phyloP scores from a whole-genome alignment of 2,888 invertebrate genomes.

The Pseudococcus longispinus region DNA sequence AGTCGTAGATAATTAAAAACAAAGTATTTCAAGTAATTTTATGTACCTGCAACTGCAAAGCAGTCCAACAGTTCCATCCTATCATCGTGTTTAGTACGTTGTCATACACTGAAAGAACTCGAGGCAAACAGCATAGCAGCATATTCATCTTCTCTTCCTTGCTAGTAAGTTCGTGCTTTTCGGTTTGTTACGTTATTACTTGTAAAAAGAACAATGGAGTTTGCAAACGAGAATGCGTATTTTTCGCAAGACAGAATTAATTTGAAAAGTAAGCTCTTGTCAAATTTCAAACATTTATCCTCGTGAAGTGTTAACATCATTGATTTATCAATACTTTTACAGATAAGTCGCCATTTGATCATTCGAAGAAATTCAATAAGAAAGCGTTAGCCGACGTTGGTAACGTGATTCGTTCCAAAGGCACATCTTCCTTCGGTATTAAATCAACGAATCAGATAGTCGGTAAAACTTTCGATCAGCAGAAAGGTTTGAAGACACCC shows the following conservation, averaged over 20 bases:
- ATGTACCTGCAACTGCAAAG: neutral
- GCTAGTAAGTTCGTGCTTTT: neutral
- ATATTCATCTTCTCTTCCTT: neutral
- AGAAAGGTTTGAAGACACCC: neutral
- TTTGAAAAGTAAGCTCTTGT: constrained; percentile 20
- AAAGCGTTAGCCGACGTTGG: constrained; percentile 12
- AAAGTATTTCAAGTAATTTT: neutral
- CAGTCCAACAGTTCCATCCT: neutral
- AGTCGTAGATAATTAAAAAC: too few species aligned
- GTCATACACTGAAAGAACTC: too few species aligned
- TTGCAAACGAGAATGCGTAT: neutral
- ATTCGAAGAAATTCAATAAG: neutral
- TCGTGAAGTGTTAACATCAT: too few species aligned
- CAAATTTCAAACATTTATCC: neutral
- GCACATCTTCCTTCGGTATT: neutral
- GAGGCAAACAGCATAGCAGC: neutral
- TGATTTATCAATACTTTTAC: neutral
- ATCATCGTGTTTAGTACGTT: too few species aligned
- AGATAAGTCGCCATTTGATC: neutral
- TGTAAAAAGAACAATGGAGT: neutral
- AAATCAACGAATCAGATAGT: neutral
- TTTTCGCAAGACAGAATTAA: neutral
- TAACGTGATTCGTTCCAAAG: neutral
- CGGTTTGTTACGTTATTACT: neutral
- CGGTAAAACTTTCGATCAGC: neutral